A percentile compares a stretch with the other conserved stretches of the same genome.
Conservation (phyloP, 1,140 invertebrate species). For the Idris sp. region DNA sequence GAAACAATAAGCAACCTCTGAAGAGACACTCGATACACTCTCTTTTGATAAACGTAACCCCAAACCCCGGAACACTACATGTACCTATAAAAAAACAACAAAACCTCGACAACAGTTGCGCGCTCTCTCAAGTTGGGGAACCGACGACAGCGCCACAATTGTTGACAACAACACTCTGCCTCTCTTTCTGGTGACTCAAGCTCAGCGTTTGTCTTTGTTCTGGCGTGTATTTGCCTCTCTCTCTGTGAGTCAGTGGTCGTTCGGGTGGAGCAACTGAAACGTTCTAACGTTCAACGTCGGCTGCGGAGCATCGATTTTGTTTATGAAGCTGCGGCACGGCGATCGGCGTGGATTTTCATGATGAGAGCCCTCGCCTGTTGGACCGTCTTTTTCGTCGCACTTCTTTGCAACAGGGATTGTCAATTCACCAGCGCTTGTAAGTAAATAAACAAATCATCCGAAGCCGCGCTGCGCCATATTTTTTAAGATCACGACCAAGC, state of each 20-base stretch:
- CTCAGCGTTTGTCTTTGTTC: no score
- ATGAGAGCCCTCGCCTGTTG: conserved; percentile 66
- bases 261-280: conserved; percentile 36
- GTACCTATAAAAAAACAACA: no score
- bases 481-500: conserved; percentile 66
- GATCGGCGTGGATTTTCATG: conserved; percentile 55
- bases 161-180: no score
- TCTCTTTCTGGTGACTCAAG: no score
- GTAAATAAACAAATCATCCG: conserved; percentile 45
- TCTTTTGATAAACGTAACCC: no score
- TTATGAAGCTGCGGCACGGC: conserved; percentile 35
- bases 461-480: conserved; percentile 49
- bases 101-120: no score
- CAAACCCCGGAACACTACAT: no score
- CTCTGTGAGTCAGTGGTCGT: conserved; percentile 40
- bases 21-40: no score
- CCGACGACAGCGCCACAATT: no score
- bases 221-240: no score
- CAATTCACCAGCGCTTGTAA: conserved; percentile 66
- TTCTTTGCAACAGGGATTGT: conserved; percentile 22
- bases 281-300: conserved; percentile 5
- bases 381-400: conserved; percentile 57
- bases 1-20: no score
- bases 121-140: no score
- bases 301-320: conserved; percentile 33